Percentiles rank a stretch among this genome's conserved stretches.
These are phyloP conservation scores for Drosophila planitibia DNA, from an alignment of 2,888 invertebrate genomes.

Conservation along the genomic window DNA sequence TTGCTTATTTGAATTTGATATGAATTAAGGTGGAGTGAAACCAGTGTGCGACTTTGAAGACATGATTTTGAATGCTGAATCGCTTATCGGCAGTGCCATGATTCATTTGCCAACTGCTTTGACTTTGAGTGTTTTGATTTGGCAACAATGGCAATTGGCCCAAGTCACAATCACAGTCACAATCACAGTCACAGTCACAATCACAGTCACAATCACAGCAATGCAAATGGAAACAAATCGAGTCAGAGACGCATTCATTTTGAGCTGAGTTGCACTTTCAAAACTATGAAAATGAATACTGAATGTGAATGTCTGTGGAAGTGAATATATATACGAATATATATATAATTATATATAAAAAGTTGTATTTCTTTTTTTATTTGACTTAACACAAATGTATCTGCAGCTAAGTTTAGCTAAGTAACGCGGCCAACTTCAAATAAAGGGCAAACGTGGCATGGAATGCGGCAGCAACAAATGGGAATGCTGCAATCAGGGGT, in stretches of 20 bases:
- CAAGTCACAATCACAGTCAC: neutral
- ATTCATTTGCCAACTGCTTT: conserved; percentile 63
- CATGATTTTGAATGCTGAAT: conserved; percentile 39
- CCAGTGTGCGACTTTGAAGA: conserved; percentile 26
- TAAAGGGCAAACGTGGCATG: neutral
- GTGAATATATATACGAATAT: conserved; percentile 23
- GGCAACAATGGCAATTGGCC: neutral
- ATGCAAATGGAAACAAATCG: neutral
- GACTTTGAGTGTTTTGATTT: conserved; percentile 30
- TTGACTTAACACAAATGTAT: neutral
- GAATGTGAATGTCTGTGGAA: conserved; percentile 19
- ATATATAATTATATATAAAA: neutral
- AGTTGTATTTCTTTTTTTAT: neutral
- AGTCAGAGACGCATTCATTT: conserved; percentile 7
- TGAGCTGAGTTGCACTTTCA: conserved; percentile 9
- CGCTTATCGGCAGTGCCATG: conserved; percentile 65
- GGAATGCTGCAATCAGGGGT: neutral
- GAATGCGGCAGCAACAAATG: conserved; percentile 18
- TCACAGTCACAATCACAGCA: neutral
- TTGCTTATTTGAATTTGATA: neutral
- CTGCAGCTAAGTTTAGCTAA: neutral
- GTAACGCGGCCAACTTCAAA: conserved; percentile 38
- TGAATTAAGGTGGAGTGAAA: neutral
- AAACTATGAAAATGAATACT: conserved; percentile 9
- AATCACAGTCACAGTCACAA: neutral